Conservation (phyloP, 2,888 invertebrate genomes). For the Choristoneura rosaceana region DNA sequence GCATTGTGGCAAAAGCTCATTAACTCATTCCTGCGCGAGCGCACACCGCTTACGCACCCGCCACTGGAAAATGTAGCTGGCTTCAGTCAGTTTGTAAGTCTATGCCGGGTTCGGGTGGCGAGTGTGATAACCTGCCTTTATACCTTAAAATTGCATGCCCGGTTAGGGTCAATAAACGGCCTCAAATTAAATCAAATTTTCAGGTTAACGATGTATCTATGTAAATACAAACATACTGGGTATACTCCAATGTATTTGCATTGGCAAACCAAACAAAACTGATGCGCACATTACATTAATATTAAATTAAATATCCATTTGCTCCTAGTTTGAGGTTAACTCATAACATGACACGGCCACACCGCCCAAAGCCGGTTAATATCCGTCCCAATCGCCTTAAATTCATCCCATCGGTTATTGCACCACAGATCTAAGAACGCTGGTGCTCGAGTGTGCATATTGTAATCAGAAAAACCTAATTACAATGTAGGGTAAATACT, state of each 20-base stretch:
- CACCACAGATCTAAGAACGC: slow-evolving; percentile 1
- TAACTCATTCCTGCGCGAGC: too few relatives aligned
- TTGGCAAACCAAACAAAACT: background rate
- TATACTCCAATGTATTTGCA: background rate
- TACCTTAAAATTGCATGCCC: background rate
- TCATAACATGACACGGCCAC: background rate
- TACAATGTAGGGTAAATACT: slow-evolving; percentile 18
- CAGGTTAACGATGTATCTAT: background rate
- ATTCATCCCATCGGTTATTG: background rate
- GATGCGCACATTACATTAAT: background rate
- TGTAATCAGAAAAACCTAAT: slow-evolving; percentile 7
- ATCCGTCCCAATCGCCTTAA: background rate
- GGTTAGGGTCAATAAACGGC: background rate
- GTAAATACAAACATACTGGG: background rate
- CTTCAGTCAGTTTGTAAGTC: background rate
- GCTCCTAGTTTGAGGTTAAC: background rate
- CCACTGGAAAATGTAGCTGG: too few relatives aligned
- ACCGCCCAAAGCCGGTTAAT: slow-evolving; percentile 1
- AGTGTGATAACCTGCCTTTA: too few relatives aligned
- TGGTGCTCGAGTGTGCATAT: background rate
- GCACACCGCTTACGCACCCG: too few relatives aligned
- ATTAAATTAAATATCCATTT: slow-evolving; percentile 11
- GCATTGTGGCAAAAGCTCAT: too few relatives aligned
- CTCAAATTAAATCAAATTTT: background rate
- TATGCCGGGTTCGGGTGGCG: background rate